Base-by-base conservation (phyloP, 2,113 vertebrate species). In the Aegithalos caudatus region DNA sequence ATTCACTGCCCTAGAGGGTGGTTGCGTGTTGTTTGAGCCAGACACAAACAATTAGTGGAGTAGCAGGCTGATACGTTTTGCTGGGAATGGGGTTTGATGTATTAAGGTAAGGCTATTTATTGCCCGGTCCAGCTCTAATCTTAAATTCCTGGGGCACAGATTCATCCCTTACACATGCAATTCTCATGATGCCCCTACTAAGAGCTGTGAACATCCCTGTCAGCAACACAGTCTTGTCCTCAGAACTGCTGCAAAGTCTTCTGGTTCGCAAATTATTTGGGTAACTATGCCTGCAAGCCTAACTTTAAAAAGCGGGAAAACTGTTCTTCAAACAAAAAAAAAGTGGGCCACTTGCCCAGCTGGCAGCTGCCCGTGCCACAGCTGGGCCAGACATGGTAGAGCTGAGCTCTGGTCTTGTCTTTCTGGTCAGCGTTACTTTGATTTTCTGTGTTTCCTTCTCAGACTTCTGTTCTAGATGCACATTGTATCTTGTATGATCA, bases 191-290 rank as follows among this genome's bases (percentile, higher is more conserved):
- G 9, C 42, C 74, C 69, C 48, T 57, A 61, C 48, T 57, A 61
- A 67, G 69, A 95, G 54, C 88, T 95, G 60, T 62, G 67, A 72
- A 66, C 12, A 8, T 65, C 57, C 44, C 13, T 56, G 19, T 65
- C 33, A 80, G 69, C 90, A 82, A 61, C 66, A 74, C 62, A 84
- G 70, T 80, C 66, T 92, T 6, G 1, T 91, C 77, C 37, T 80
- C 93, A 92, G 67, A 94, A 95, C 72, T 96, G 53, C 73, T 92
- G 69, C 64, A 20, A 97, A 86, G 58, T 86, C 90, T 69, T 94
- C 81, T 94, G 82, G 79, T 93, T 97, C 83, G 33, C 74, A 96
- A 94, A 94, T 93, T 92, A 74, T 88, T 95, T 97, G 77, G 47
- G 76, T 92, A 94, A 65, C 86, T 38, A 44, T 64, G 62, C 93